A percentile compares a stretch with the other conserved stretches of the same genome.
These are phyloP conservation scores for Brienomyrus brachyistius DNA, from an alignment of 2,113 vertebrate species.

Conservation along the genomic window DNA sequence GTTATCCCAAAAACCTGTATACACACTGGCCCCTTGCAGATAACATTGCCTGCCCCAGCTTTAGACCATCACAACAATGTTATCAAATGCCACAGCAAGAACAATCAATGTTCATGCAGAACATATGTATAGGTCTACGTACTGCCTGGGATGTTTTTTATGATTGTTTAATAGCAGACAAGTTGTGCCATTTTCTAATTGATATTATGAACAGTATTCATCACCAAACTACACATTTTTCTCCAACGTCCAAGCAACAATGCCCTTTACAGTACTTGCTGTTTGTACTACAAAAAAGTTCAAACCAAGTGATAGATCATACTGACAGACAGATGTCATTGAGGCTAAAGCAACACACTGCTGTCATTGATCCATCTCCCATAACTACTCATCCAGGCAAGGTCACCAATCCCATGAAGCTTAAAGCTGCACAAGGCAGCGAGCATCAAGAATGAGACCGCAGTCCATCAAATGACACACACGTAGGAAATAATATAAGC, in stretches of 20 bases:
- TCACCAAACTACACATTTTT: background rate
- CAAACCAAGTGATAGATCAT: background rate
- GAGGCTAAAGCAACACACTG: background rate
- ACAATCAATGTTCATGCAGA: background rate
- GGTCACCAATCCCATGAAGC: background rate
- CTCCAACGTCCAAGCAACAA: background rate
- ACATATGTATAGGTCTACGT: background rate
- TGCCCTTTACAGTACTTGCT: background rate
- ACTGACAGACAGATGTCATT: background rate
- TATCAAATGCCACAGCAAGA: background rate
- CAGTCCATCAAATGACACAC: background rate
- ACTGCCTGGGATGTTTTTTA: background rate
- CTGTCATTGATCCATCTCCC: background rate
- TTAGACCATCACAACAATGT: background rate
- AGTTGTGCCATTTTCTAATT: background rate
- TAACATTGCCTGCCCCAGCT: background rate
- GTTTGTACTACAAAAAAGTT: background rate
- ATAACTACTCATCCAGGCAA: background rate
- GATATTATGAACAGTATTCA: background rate
- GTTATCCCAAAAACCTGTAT: no score
- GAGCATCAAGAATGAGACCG: background rate
- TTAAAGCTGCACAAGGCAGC: background rate
- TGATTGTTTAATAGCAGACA: background rate
- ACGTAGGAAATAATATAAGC: background rate
- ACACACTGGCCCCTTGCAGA: no score